Evolutionary conservation across 2,888 invertebrate genomes (phyloP).

Genomic region (Lagria hirta): DNA sequence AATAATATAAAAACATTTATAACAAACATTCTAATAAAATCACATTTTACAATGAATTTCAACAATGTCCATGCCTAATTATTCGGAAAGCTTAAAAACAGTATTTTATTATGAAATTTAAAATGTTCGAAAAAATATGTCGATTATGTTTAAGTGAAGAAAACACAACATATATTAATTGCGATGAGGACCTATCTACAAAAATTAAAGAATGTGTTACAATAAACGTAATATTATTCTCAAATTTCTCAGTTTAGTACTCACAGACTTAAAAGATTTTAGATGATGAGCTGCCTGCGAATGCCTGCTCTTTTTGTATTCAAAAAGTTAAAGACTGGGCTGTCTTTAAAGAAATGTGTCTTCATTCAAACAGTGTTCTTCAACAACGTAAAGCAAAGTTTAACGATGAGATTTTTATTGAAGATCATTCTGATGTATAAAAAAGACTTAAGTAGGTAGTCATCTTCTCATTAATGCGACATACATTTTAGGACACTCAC

Average conservation of each 20-base stretch:
- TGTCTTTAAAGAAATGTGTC: slow-evolving; percentile 38
- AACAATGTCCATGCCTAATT: too few relatives aligned
- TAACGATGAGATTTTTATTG: not conserved
- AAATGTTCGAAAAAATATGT: too few relatives aligned
- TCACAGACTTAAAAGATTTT: slow-evolving; percentile 28
- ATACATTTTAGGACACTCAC: not conserved
- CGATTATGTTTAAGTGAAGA: slow-evolving; percentile 43
- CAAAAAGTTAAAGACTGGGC: slow-evolving; percentile 41
- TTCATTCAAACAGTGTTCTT: slow-evolving; percentile 36
- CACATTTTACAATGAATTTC: too few relatives aligned
- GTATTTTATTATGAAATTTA: too few relatives aligned
- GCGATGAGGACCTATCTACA: slow-evolving; percentile 35
- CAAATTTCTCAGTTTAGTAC: slow-evolving; percentile 11
- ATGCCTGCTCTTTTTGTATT: slow-evolving; percentile 37
- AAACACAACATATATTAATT: too few relatives aligned
- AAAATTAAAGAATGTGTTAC: slow-evolving; percentile 42
- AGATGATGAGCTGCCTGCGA: slow-evolving; percentile 33
- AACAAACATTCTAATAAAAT: too few relatives aligned
- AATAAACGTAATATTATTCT: slow-evolving; percentile 40
- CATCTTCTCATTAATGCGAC: too few relatives aligned
- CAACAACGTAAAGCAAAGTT: not conserved
- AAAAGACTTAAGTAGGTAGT: too few relatives aligned
- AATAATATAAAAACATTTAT: too few relatives aligned
- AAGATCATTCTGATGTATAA: too few relatives aligned
- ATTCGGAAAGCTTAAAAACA: too few relatives aligned